Percentiles rank a stretch among this genome's conserved stretches.
Conservation (phyloP, 1,140 invertebrate species). For the Harlomillsia oculata region DNA sequence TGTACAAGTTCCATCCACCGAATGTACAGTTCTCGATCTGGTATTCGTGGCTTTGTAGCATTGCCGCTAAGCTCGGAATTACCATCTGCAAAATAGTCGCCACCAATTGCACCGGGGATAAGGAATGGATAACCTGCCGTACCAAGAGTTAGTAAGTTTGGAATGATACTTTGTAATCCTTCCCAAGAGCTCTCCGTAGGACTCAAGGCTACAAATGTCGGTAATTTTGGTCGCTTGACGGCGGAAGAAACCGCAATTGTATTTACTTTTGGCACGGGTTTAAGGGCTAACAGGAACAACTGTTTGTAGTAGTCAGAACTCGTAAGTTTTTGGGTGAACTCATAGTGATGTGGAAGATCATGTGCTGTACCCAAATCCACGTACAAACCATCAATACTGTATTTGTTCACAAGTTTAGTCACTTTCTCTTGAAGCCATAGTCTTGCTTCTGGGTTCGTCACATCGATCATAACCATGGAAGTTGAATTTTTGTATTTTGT, state of each 20-base stretch:
- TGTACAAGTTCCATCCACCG: slow-evolving; percentile 89
- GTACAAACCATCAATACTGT: slow-evolving; percentile 78
- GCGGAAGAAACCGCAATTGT: slow-evolving; percentile 75
- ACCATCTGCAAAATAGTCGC: slow-evolving; percentile 47
- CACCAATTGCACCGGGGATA: slow-evolving; percentile 85
- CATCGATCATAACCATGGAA: slow-evolving; percentile 70
- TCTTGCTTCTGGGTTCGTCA: slow-evolving; percentile 66
- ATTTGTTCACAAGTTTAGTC: slow-evolving; percentile 56
- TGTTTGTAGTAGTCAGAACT: slow-evolving; percentile 75
- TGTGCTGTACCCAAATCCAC: slow-evolving; percentile 79
- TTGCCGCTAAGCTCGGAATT: no score
- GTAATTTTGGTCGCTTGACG: slow-evolving; percentile 64
- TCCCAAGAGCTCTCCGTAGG: slow-evolving; percentile 81
- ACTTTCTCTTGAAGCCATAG: slow-evolving; percentile 71
- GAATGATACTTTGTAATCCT: slow-evolving; percentile 71
- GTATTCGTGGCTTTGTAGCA: slow-evolving; percentile 41
- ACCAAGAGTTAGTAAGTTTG: slow-evolving; percentile 74
- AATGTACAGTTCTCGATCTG: slow-evolving; percentile 78
- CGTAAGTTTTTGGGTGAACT: slow-evolving; percentile 53
- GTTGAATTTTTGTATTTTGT: slow-evolving; percentile 63
- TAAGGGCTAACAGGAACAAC: slow-evolving; percentile 53
- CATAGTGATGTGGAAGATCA: slow-evolving; percentile 75
- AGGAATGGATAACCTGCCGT: slow-evolving; percentile 82
- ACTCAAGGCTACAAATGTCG: slow-evolving; percentile 75
- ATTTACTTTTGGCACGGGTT: slow-evolving; percentile 41